These are phyloP conservation scores for Chesias legatella DNA, from an alignment of 2,888 invertebrate genomes.

Conservation along the genomic window DNA sequence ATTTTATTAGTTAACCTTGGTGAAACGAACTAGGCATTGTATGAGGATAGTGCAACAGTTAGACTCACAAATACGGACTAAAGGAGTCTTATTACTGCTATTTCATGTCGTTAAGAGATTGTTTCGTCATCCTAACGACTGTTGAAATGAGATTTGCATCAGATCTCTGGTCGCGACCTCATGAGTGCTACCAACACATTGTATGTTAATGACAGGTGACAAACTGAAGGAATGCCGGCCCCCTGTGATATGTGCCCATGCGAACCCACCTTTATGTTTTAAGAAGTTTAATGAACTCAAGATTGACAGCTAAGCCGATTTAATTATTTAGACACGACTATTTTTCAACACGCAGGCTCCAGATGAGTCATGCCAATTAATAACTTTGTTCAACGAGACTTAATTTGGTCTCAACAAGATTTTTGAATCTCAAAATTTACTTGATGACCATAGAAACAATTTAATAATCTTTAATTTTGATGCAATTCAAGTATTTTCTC, in stretches of 20 bases:
- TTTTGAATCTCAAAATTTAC: too few species aligned
- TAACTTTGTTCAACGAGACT: slow-evolving; percentile 6
- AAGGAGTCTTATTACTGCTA: not conserved
- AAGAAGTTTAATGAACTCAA: slow-evolving; percentile 28
- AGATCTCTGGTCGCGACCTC: slow-evolving; percentile 44
- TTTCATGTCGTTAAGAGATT: slow-evolving; percentile 14
- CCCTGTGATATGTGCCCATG: slow-evolving; percentile 26
- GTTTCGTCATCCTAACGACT: slow-evolving; percentile 14
- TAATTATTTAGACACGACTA: slow-evolving; percentile 24
- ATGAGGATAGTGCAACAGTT: too few species aligned
- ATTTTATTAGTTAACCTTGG: too few species aligned
- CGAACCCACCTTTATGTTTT: slow-evolving; percentile 19
- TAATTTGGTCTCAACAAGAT: too few species aligned
- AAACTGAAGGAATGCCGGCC: slow-evolving; percentile 41
- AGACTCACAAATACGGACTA: slow-evolving; percentile 13
- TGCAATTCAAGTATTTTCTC: too few species aligned
- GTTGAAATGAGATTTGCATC: slow-evolving; percentile 27
- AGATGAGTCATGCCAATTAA: slow-evolving; percentile 21
- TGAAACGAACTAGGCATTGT: too few species aligned
- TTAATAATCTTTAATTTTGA: too few species aligned
- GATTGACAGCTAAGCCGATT: slow-evolving; percentile 28
- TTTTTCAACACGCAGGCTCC: slow-evolving; percentile 12
- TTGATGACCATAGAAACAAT: too few species aligned
- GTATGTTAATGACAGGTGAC: slow-evolving; percentile 68
- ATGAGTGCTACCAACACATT: slow-evolving; percentile 67